Conservation (phyloP, 2,113 vertebrate species). For the Lampris megalopsis region DNA sequence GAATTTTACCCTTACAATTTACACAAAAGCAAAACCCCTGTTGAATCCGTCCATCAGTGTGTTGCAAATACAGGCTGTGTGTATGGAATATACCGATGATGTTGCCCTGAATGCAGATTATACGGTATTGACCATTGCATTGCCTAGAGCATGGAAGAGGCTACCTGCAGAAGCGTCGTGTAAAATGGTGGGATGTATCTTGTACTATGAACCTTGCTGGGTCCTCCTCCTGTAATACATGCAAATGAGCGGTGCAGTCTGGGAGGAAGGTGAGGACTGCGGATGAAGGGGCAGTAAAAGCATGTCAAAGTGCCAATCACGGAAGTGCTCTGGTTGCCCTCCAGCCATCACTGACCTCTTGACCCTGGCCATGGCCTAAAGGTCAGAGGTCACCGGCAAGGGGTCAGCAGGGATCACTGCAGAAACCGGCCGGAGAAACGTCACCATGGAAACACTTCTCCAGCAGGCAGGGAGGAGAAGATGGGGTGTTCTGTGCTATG, state of each 20-base stretch:
- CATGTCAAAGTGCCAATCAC: slow-evolving; percentile 76
- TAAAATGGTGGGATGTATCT: slow-evolving; percentile 25
- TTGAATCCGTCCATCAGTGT: not conserved
- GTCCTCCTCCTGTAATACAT: slow-evolving; percentile 39
- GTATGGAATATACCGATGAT: slow-evolving; percentile 5
- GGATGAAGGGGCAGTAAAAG: slow-evolving; percentile 52
- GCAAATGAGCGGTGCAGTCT: slow-evolving; percentile 57
- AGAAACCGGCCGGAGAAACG: slow-evolving; percentile 66
- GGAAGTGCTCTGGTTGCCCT: slow-evolving; percentile 81
- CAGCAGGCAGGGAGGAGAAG: slow-evolving; percentile 56
- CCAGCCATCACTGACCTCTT: slow-evolving; percentile 80
- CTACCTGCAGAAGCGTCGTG: slow-evolving; percentile 39
- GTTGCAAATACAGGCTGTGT: not conserved
- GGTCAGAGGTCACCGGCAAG: slow-evolving; percentile 78
- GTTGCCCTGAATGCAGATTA: slow-evolving; percentile 58
- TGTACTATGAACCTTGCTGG: slow-evolving; percentile 28
- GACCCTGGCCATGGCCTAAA: slow-evolving; percentile 81
- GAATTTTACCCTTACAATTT: slow-evolving; percentile 54
- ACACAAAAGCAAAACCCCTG: slow-evolving; percentile 27
- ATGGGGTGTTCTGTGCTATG: slow-evolving; percentile 58
- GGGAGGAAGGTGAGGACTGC: slow-evolving; percentile 35
- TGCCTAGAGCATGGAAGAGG: slow-evolving; percentile 32
- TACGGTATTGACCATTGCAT: slow-evolving; percentile 46
- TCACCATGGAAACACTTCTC: slow-evolving; percentile 78
- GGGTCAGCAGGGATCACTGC: slow-evolving; percentile 73